Percentiles rank a stretch among this genome's conserved stretches.
These are phyloP conservation scores for Cyprinus carpio DNA, from an alignment of 2,113 vertebrate species.

Conservation along the genomic window DNA sequence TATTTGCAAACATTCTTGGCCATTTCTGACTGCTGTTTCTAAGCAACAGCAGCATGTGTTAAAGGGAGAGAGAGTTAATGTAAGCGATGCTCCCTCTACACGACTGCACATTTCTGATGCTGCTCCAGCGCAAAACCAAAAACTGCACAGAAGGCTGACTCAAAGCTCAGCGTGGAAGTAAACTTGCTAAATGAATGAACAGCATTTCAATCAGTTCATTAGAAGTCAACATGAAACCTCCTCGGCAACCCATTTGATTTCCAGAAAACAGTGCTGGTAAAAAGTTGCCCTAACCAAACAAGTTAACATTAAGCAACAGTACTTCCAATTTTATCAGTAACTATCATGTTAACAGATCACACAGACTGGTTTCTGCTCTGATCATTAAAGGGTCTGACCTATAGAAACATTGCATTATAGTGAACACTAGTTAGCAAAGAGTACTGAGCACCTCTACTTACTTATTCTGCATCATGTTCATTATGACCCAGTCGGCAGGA, in stretches of 20 bases:
- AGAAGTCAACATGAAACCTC: neutral
- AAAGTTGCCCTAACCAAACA: too few species aligned
- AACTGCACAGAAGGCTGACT: neutral
- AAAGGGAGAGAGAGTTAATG: neutral
- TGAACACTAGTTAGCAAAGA: neutral
- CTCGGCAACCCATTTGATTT: neutral
- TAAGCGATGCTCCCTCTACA: neutral
- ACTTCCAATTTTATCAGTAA: too few species aligned
- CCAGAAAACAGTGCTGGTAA: neutral
- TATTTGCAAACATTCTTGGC: conserved; percentile 60
- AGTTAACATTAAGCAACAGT: too few species aligned
- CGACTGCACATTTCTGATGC: neutral
- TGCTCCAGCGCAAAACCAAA: neutral
- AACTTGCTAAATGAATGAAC: neutral
- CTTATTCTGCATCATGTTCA: conserved; percentile 99
- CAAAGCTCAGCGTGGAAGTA: neutral
- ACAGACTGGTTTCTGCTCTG: neutral
- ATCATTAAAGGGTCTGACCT: too few species aligned
- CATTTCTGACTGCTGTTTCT: conserved; percentile 68
- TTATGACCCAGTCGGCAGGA: conserved; percentile 97
- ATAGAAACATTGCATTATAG: neutral
- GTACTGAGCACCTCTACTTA: conserved; percentile 73
- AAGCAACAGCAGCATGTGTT: conserved; percentile 65
- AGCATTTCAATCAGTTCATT: neutral
- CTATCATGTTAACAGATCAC: neutral